A percentile compares a stretch with the other conserved stretches of the same genome.
Evolutionary conservation across 2,888 invertebrate species (phyloP).

Genomic region (Drosophila trichaetosa): DNA sequence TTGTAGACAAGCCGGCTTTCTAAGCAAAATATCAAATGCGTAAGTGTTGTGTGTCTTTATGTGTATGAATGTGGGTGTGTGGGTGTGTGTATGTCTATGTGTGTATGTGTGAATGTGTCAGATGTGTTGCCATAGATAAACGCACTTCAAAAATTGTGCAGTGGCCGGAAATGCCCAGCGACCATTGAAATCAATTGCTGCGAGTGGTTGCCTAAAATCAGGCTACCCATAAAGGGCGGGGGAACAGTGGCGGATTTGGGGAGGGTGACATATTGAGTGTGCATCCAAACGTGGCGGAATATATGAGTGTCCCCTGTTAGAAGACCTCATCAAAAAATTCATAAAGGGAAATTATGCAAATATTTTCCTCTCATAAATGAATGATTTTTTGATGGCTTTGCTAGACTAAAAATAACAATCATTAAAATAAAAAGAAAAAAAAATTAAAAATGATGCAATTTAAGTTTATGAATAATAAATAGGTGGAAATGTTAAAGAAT

Average conservation of each 20-base stretch:
- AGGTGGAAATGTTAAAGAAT: neutral
- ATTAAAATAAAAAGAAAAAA: neutral
- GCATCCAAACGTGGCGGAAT: conserved; percentile 25
- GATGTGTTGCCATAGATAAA: conserved; percentile 45
- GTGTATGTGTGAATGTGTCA: conserved; percentile 13
- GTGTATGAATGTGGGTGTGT: neutral
- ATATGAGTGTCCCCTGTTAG: neutral
- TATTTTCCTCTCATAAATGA: neutral
- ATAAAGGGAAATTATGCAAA: neutral
- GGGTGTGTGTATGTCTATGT: neutral
- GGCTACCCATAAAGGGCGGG: neutral
- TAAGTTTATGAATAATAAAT: neutral
- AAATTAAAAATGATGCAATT: neutral
- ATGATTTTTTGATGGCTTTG: neutral
- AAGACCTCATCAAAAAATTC: neutral
- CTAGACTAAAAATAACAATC: neutral
- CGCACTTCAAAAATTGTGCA: conserved; percentile 53
- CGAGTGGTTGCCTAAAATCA: conserved; percentile 30
- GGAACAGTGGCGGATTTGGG: neutral
- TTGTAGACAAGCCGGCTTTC: conserved; percentile 28
- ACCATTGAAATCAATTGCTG: conserved; percentile 44
- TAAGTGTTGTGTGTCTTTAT: conserved; percentile 18
- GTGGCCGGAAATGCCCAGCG: conserved; percentile 51
- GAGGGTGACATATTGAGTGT: conserved; percentile 37
- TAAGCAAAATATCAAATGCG: conserved; percentile 32